These are phyloP conservation scores for Oscheius sp. DNA, from an alignment of 2,888 invertebrate species.

Conservation along the genomic window DNA sequence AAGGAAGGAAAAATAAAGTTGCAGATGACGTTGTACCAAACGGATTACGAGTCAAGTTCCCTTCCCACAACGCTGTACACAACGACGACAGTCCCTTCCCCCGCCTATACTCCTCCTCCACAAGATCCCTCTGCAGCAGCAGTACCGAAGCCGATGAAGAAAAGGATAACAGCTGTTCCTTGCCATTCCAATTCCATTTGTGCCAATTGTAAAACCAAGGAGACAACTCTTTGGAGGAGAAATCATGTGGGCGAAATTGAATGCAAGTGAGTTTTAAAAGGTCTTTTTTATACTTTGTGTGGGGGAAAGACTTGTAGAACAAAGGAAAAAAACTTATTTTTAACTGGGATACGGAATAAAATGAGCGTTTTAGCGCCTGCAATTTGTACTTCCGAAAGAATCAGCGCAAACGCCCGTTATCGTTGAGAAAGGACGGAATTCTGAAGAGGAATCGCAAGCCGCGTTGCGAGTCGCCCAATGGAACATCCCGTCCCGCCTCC, in stretches of 20 bases:
- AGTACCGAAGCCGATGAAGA: conserved; percentile 49
- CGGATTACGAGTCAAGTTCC: conserved; percentile 6
- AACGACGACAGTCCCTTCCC: not conserved
- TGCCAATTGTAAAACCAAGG: conserved; percentile 57
- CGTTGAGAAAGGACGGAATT: conserved; percentile 51
- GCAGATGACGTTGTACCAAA: conserved; percentile 22
- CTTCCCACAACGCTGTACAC: not conserved
- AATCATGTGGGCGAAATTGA: conserved; percentile 52
- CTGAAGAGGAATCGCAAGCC: conserved; percentile 56
- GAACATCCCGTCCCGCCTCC: conserved; percentile 1
- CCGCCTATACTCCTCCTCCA: conserved; percentile 51
- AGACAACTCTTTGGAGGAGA: conserved; percentile 57
- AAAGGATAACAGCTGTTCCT: conserved; percentile 45
- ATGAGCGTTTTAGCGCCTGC: conserved; percentile 46
- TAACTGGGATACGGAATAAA: not conserved
- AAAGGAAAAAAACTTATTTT: not conserved
- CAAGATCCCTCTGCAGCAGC: conserved; percentile 52
- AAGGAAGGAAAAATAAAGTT: not conserved
- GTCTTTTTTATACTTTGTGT: not conserved
- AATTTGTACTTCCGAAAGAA: conserved; percentile 57
- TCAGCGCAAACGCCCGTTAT: conserved; percentile 46
- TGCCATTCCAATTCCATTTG: conserved; percentile 60
- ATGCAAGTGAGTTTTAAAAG: conserved; percentile 49
- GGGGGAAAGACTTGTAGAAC: not conserved
- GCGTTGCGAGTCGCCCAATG: conserved; percentile 46